Conservation (phyloP, 2,888 invertebrate species). For the Thera obeliscata region DNA sequence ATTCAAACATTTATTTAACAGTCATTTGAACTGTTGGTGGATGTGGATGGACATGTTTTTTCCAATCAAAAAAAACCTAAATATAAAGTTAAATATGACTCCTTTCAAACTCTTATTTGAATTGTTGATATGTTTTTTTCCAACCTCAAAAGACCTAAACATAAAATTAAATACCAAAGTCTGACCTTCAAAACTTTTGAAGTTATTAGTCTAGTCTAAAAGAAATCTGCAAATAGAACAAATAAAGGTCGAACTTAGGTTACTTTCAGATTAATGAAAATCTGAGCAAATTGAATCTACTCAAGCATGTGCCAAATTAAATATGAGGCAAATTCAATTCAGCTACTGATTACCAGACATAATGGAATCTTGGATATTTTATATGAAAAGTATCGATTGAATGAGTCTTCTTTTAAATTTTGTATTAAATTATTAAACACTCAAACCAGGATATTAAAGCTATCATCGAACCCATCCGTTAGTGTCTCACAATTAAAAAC, state of each 20-base stretch:
- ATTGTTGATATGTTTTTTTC: no score
- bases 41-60: not conserved
- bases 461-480: not conserved
- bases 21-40: slow-evolving; percentile 2
- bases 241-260: slow-evolving; percentile 1
- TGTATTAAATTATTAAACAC: not conserved
- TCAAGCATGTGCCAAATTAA: no score
- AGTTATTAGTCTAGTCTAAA: not conserved
- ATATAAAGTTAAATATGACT: not conserved
- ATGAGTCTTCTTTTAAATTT: no score
- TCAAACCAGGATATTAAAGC: slow-evolving; percentile 2
- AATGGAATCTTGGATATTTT: no score
- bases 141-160: not conserved
- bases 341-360: no score
- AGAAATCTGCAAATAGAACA: not conserved
- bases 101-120: no score
- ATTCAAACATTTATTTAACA: not conserved
- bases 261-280: not conserved
- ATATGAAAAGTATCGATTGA: no score
- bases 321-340: no score
- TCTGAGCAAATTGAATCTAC: not conserved
- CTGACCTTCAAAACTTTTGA: not conserved
- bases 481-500: slow-evolving; percentile 8
- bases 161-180: not conserved
- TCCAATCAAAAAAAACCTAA: not conserved